Evolutionary conservation across 2,888 invertebrate genomes (phyloP).

Genomic region (Siphlonurus alternatus): DNA sequence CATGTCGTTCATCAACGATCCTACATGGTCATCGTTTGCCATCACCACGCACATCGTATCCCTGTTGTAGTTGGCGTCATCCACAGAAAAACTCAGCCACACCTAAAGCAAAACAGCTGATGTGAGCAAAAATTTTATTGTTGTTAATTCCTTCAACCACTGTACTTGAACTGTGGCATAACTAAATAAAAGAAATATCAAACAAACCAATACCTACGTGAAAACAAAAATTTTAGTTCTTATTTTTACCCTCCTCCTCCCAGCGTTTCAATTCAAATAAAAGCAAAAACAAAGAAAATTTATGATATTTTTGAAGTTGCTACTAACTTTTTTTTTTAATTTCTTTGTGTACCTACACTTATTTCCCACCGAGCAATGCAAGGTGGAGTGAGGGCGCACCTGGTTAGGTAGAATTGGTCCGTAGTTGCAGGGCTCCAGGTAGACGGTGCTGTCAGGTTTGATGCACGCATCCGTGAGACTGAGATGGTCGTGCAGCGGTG

Average conservation of each 20-base stretch:
- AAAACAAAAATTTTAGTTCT: too few species aligned
- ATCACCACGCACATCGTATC: background rate
- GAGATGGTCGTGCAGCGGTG: background rate
- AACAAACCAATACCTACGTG: too few species aligned
- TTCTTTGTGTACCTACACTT: too few species aligned
- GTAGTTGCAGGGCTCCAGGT: background rate
- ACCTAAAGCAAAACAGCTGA: background rate
- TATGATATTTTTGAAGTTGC: too few species aligned
- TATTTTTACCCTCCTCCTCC: too few species aligned
- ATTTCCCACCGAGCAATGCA: too few species aligned
- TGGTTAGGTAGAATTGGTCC: background rate
- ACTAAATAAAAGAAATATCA: too few species aligned
- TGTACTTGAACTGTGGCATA: too few species aligned
- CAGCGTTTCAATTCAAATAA: too few species aligned
- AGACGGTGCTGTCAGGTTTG: background rate
- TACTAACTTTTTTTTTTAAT: too few species aligned
- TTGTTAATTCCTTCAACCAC: background rate
- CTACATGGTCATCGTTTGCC: background rate
- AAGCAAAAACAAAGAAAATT: too few species aligned
- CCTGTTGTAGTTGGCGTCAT: background rate
- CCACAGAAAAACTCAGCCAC: background rate
- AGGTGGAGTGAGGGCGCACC: background rate
- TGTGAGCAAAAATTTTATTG: background rate
- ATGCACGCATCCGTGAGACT: background rate
- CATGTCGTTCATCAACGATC: background rate